These are phyloP conservation scores for Mantis religiosa DNA, from an alignment of 2,888 invertebrate species.

Conservation along the genomic window DNA sequence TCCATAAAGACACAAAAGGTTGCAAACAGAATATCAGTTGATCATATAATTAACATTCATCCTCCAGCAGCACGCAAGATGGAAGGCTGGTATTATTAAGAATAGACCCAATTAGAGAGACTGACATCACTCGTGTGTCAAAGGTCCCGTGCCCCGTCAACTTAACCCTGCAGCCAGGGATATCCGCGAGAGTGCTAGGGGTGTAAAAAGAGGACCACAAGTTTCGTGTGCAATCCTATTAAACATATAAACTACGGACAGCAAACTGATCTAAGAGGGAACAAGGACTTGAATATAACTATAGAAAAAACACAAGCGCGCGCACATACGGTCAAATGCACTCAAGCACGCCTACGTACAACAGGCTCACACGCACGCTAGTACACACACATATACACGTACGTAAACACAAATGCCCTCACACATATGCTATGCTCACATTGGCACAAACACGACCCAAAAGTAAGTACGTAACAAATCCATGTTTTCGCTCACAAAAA, in stretches of 20 bases:
- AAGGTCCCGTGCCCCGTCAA: conserved; percentile 18
- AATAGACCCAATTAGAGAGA: neutral
- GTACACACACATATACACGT: too few species aligned
- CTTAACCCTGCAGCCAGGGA: neutral
- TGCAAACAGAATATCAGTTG: neutral
- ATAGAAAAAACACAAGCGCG: too few species aligned
- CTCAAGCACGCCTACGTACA: too few species aligned
- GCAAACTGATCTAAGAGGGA: too few species aligned
- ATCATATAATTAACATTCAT: conserved; percentile 13
- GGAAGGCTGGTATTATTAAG: neutral
- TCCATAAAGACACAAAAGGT: neutral
- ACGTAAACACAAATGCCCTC: too few species aligned
- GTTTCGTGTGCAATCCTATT: neutral
- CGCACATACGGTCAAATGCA: too few species aligned
- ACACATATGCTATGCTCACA: too few species aligned
- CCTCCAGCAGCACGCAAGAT: neutral
- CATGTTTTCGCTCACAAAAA: too few species aligned
- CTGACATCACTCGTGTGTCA: conserved; percentile 23
- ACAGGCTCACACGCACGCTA: too few species aligned
- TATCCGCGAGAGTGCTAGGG: neutral
- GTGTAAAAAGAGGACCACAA: neutral
- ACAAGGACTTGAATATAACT: too few species aligned
- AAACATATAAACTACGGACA: neutral
- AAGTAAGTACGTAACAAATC: too few species aligned
- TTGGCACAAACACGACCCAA: too few species aligned